Percentiles rank a stretch among this genome's conserved stretches.
phyloP scores from a whole-genome alignment of 2,888 invertebrate species.

The Limenitis camilla region DNA sequence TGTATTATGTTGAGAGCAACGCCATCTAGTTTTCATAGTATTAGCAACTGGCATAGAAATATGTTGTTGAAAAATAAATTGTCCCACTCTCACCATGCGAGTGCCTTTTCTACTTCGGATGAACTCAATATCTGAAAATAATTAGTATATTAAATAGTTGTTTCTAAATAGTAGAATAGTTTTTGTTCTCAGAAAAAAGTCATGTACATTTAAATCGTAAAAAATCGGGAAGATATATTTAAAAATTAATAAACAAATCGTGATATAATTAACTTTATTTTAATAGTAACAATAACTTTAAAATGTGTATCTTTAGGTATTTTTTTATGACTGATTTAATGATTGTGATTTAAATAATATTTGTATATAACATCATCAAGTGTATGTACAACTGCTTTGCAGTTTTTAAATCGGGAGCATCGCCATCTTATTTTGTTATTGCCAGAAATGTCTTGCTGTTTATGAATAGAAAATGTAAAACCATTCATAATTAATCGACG shows the following conservation, averaged over 20 bases:
- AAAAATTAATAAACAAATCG: no score
- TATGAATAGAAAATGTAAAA: slow-evolving; percentile 7
- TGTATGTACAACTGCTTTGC: slow-evolving; percentile 17
- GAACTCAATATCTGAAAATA: slow-evolving; percentile 19
- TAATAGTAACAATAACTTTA: no score
- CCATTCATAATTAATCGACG: slow-evolving; percentile 1
- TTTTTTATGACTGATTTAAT: neutral
- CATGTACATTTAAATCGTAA: no score
- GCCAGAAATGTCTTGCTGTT: neutral
- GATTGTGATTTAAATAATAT: slow-evolving; percentile 12
- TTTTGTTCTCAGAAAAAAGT: no score
- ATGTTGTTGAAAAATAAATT: slow-evolving; percentile 25
- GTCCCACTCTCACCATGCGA: slow-evolving; percentile 24
- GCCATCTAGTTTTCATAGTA: slow-evolving; percentile 26
- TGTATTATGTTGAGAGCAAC: slow-evolving; percentile 27
- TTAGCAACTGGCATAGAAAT: slow-evolving; percentile 6
- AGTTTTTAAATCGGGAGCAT: slow-evolving; percentile 17
- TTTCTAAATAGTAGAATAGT: neutral
- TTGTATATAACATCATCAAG: slow-evolving; percentile 6
- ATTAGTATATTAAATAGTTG: neutral
- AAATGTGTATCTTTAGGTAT: neutral
- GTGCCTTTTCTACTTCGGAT: slow-evolving; percentile 27
- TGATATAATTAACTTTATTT: no score
- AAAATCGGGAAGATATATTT: no score
- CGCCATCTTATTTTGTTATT: slow-evolving; percentile 15